Conservation (phyloP, 2,113 vertebrate species). For the Tachycineta bicolor region DNA sequence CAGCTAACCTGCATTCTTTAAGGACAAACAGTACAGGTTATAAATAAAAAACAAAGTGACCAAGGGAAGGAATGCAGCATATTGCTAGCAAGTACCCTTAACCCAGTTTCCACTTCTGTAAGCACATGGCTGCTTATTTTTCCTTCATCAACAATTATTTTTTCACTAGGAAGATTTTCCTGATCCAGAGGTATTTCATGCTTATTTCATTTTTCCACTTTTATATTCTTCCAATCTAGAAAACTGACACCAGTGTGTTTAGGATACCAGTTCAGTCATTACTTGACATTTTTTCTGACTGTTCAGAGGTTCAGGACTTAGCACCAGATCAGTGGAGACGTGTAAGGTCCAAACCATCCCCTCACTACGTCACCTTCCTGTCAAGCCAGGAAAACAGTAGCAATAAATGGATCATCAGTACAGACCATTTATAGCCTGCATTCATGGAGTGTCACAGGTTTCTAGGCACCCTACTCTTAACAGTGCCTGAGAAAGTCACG, state of each 20-base stretch:
- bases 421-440: neutral
- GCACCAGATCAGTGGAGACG: neutral
- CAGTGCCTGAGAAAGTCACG: neutral
- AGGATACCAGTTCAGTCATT: neutral
- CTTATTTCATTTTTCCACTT: neutral
- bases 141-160: neutral
- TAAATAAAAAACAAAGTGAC: neutral
- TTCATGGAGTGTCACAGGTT: rapidly evolving
- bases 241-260: neutral
- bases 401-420: neutral
- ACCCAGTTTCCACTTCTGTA: neutral
- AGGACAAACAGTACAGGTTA: neutral
- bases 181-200: neutral
- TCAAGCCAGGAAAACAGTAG: neutral
- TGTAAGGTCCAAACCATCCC: neutral
- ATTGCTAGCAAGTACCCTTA: neutral
- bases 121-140: neutral
- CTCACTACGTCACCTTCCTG: neutral
- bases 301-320: neutral
- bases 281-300: neutral
- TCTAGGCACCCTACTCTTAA: neutral
- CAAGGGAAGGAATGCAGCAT: neutral
- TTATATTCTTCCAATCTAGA: neutral
- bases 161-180: neutral
- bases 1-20: neutral